Base-by-base conservation (phyloP, 2,113 vertebrate species). In the Periophthalmodon schlosseri region DNA sequence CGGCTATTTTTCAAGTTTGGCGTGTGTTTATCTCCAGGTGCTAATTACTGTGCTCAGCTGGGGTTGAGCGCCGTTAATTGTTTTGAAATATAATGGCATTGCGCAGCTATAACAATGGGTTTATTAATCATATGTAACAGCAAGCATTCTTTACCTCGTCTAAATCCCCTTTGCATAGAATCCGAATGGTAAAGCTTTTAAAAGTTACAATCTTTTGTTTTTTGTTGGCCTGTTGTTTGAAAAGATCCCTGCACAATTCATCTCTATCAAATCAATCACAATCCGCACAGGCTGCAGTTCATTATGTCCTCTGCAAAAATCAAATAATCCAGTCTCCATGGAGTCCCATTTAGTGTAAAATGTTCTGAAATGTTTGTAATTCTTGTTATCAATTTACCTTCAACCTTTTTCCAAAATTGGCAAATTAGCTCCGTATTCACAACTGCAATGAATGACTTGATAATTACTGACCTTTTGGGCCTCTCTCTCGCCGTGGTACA, bases 1-100 rank as follows among this genome's bases (percentile, higher is more conserved):
- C 14, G 44, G 44, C 36, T 24, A 23, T 68, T 49, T 47, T 68
- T 67, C 33, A 65, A 39, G 63, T 65, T 65, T 65, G 20, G 34
- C 18, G 18, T 39, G 33, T 65, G 63, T 65, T 65, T 65, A 39
- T 65, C 63, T 65, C 63, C 34, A 39, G 63, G 63, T 65, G 63
- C 18, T 65, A 65, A 65, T 65, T 65, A 65, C 34, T 10, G 63
- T 11, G 63, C 63, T 65, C 63, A 65, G 63, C 34, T 65, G 63
- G 63, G 63, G 16, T 65, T 65, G 33, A 39, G 33, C 33, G 16
- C 33, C 36, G 33, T 64, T 64, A 64, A 64, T 64, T 65, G 63
- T 65, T 65, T 65, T 36, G 63, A 65, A 65, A 65, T 65, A 65
- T 11, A 39, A 39, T 20, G 34, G 16, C 63, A 20, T 65, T 65